Evolutionary conservation across 1,140 invertebrate genomes (phyloP).

Genomic region (Globodera rostochiensis): DNA sequence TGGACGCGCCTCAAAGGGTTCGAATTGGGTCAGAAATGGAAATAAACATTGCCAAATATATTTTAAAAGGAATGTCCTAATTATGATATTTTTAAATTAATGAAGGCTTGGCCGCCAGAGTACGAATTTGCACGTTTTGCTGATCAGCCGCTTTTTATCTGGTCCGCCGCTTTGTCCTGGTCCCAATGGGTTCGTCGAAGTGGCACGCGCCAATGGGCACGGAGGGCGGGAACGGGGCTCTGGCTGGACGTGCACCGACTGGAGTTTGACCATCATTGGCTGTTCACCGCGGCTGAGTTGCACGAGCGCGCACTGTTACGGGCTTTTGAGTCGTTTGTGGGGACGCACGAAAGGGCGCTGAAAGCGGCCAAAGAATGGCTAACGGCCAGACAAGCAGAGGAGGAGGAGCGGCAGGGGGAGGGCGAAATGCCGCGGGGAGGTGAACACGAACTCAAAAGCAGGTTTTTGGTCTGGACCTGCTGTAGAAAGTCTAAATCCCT

Average conservation of each 20-base stretch:
- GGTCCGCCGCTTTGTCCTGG: background rate
- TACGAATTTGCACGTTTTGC: background rate
- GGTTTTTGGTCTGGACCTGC: too few relatives aligned
- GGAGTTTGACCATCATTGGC: conserved; percentile 53
- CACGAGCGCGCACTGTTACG: conserved; percentile 4
- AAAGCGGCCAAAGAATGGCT: conserved; percentile 19
- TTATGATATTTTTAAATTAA: background rate
- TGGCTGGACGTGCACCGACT: conserved; percentile 42
- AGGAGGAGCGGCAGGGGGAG: background rate
- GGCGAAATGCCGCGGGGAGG: background rate
- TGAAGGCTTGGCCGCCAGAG: background rate
- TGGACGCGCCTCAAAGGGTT: background rate
- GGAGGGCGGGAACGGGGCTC: background rate
- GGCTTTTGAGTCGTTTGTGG: conserved; percentile 20
- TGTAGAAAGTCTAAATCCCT: background rate
- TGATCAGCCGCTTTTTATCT: background rate
- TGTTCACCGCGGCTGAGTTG: conserved; percentile 33
- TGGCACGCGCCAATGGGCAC: background rate
- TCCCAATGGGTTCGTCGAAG: background rate
- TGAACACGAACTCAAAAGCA: too few relatives aligned
- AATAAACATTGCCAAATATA: background rate
- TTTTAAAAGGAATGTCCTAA: background rate
- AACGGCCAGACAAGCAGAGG: background rate
- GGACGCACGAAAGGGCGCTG: conserved; percentile 19
- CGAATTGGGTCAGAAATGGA: background rate